Evolutionary conservation across 35 echinoderm and acorn worm genomes (phyloP).

Genomic region (Lytechinus pictus): DNA sequence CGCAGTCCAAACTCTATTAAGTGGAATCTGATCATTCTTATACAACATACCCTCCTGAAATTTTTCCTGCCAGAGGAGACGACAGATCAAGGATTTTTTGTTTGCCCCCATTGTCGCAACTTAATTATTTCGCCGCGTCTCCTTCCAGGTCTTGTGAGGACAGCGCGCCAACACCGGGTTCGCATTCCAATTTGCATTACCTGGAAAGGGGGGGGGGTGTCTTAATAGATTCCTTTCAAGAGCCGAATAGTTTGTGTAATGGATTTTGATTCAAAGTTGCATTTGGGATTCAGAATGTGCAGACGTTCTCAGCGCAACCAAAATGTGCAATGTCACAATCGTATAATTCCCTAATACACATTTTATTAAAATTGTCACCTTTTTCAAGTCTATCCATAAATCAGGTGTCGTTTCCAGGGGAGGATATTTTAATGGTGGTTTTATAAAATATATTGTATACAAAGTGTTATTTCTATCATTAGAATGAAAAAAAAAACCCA

Average conservation of each 20-base stretch:
- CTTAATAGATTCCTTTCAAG: neutral
- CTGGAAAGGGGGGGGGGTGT: neutral
- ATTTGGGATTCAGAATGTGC: neutral
- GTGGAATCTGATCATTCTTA: neutral
- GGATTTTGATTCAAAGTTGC: neutral
- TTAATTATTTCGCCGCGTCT: neutral
- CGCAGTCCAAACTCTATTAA: neutral
- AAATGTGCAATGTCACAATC: too few relatives aligned
- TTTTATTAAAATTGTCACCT: too few relatives aligned
- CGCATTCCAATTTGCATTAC: neutral
- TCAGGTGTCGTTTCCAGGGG: too few relatives aligned
- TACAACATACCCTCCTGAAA: neutral
- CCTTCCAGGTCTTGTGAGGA: neutral
- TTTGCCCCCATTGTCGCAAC: neutral
- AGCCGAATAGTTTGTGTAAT: neutral
- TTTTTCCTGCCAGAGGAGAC: neutral
- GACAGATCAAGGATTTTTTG: neutral
- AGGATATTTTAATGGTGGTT: too few relatives aligned
- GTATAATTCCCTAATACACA: too few relatives aligned
- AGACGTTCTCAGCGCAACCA: too few relatives aligned
- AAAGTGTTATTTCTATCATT: too few relatives aligned
- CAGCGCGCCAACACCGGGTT: neutral
- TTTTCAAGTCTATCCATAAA: too few relatives aligned
- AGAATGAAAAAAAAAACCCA: too few relatives aligned
- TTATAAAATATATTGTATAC: too few relatives aligned